These are phyloP conservation scores for Zhuqinia jingwanae DNA, from an alignment of 2,888 invertebrate species.

Conservation along the genomic window DNA sequence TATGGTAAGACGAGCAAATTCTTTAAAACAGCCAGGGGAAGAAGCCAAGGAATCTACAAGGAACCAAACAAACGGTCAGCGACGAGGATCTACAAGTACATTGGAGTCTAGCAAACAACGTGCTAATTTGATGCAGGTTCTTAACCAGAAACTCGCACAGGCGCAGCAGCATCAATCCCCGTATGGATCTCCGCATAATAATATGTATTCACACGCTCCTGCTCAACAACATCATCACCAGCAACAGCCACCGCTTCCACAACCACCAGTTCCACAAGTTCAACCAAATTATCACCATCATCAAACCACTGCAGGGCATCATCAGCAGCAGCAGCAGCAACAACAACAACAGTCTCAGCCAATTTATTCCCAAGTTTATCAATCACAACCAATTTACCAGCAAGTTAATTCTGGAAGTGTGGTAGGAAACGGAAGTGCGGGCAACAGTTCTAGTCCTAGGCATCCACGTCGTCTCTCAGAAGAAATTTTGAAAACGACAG, in stretches of 20 bases:
- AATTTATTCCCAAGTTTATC: conserved; percentile 78
- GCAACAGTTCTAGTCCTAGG: conserved; percentile 53
- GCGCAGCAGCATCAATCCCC: conserved; percentile 67
- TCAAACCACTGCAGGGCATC: conserved; percentile 62
- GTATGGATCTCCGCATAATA: conserved; percentile 43
- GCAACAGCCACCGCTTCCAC: conserved; percentile 83
- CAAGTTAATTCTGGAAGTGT: conserved; percentile 60
- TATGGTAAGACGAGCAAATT: conserved; percentile 80
- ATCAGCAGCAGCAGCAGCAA: conserved; percentile 39
- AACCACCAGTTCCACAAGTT: conserved; percentile 84
- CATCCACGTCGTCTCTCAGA: conserved; percentile 76
- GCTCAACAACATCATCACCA: conserved; percentile 45
- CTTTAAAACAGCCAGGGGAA: conserved; percentile 75
- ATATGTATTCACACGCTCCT: conserved; percentile 34
- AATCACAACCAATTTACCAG: conserved; percentile 75
- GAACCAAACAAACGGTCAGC: conserved; percentile 24
- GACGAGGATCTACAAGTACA: conserved; percentile 65
- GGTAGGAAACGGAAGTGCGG: conserved; percentile 43
- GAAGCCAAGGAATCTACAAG: conserved; percentile 50
- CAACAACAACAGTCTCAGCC: conserved; percentile 61
- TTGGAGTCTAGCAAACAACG: conserved; percentile 81
- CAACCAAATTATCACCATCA: conserved; percentile 83
- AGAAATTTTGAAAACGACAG: conserved; percentile 76
- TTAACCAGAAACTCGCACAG: conserved; percentile 86
- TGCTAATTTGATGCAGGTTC: conserved; percentile 86